A percentile compares a stretch with the other conserved stretches of the same genome.
These are phyloP conservation scores for Drosophila murphyi DNA, from an alignment of 1,140 invertebrate genomes.

Conservation along the genomic window DNA sequence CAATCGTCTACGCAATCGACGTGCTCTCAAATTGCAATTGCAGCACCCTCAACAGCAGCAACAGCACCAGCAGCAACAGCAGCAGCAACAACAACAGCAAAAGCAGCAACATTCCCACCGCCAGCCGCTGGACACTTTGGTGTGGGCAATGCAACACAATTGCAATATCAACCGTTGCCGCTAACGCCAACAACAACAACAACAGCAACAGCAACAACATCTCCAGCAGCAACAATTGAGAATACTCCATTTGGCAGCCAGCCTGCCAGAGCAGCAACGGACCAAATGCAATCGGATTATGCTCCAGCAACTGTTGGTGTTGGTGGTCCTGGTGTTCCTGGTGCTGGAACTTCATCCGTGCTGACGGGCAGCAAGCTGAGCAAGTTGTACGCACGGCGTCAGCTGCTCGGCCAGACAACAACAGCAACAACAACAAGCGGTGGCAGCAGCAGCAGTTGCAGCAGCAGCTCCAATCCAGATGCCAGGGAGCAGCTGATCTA, in stretches of 20 bases:
- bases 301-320: background rate
- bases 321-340: background rate
- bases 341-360: constrained; percentile 14
- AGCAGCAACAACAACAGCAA: constrained; percentile 19
- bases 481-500: constrained; percentile 45
- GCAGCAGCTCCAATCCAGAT: constrained; percentile 52
- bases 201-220: constrained; percentile 9
- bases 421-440: constrained; percentile 20
- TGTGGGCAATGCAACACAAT: constrained; percentile 45
- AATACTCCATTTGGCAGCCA: constrained; percentile 10
- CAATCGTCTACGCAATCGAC: constrained; percentile 81
- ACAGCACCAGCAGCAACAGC: constrained; percentile 33
- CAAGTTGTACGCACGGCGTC: constrained; percentile 73
- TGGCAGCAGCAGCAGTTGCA: constrained; percentile 16
- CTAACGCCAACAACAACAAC: constrained; percentile 38
- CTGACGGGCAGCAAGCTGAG: constrained; percentile 61
- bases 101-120: constrained; percentile 17
- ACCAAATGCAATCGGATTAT: constrained; percentile 19
- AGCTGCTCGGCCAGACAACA: constrained; percentile 57
- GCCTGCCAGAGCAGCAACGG: constrained; percentile 31
- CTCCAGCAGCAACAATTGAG: constrained; percentile 30
- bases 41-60: constrained; percentile 23
- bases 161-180: constrained; percentile 76
- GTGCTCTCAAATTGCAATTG: constrained; percentile 70
- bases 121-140: constrained; percentile 64